Evolutionary conservation across 2,888 invertebrate genomes (phyloP), one percentile per base, ranked within the genome.

Genomic region (Taenaris catops): DNA sequence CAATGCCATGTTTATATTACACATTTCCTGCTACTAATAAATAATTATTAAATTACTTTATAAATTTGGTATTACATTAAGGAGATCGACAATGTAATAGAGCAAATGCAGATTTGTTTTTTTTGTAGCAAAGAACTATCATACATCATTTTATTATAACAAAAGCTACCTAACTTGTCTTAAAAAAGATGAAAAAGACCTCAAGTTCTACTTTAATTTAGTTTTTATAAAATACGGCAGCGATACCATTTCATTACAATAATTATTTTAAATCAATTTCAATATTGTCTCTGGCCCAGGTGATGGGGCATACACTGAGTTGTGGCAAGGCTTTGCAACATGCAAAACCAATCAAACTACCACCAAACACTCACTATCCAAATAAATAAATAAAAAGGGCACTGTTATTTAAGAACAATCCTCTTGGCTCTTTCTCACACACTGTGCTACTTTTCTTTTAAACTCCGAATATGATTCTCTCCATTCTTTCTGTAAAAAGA

Each of bases 351-450:
- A 66, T 62, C 63, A 60, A 69, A 67, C 68, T 65, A 63, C 73
- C 80, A 76, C 73, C 70, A 63, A 70, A 73, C 86, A 79, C 80
- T 80, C 83, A 81, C 83, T 76, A 74, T 72, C 66, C 70, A 68
- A 76, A 70, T 63, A 76, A 67, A 75, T 70, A 65, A 75, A 72
- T 70, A 79, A 76, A 81, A 78, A 78, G 83, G 83, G 78, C 84
- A 81, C 86, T 89, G 80, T 83, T 86, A 81, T 87, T 92, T 94
- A 95, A 92, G 94, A 93, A 93, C 95, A 95, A 89, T 96, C 96
- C 88, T 99, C 98, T 91, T 98, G 98, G 91, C 98, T 98, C 90
- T 96, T 96, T 89, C 98, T 92, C 72, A 99, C 98, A 91, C 97
- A 98, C 87, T 94, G 93, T 64, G 97, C 96, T 73, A 99, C 98